Conservation (phyloP, 2,888 invertebrate genomes). For the Zygothrica quintamaculata region DNA sequence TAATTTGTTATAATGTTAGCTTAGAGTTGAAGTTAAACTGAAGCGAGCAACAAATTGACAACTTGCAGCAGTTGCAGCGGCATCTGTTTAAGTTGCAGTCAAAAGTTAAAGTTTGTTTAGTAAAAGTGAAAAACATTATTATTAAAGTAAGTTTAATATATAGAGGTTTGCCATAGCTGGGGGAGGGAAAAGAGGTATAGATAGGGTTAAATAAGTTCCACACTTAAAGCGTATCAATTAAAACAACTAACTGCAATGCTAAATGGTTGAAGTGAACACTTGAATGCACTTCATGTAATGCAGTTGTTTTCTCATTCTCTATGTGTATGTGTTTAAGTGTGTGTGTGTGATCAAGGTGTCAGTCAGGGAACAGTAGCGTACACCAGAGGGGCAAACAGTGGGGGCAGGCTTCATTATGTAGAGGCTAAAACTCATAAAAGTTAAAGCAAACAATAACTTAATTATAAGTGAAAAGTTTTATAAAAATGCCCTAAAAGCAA, state of each 20-base stretch:
- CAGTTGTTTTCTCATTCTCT: conserved; percentile 22
- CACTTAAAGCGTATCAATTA: conserved; percentile 32
- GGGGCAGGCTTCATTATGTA: background rate
- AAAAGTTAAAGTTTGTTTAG: conserved; percentile 28
- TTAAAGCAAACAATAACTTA: background rate
- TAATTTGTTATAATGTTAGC: background rate
- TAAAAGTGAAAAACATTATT: conserved; percentile 18
- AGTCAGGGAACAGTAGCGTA: conserved; percentile 47
- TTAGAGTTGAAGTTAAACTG: conserved; percentile 5
- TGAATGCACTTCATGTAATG: conserved; percentile 3
- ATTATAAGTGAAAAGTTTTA: background rate
- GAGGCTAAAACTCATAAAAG: background rate
- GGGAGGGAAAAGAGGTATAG: background rate
- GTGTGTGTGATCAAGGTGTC: conserved; percentile 44
- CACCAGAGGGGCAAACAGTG: background rate
- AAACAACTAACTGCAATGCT: conserved; percentile 16
- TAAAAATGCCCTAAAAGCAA: background rate
- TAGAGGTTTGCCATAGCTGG: too few species aligned
- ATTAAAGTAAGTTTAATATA: background rate
- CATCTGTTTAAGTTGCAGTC: conserved; percentile 47
- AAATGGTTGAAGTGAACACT: conserved; percentile 17
- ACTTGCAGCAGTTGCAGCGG: conserved; percentile 20
- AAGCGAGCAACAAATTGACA: conserved; percentile 41
- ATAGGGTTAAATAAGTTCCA: conserved; percentile 1
- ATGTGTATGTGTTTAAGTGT: conserved; percentile 44